Base-by-base conservation (phyloP, 2,113 vertebrate species). In the Stegastes partitus region DNA sequence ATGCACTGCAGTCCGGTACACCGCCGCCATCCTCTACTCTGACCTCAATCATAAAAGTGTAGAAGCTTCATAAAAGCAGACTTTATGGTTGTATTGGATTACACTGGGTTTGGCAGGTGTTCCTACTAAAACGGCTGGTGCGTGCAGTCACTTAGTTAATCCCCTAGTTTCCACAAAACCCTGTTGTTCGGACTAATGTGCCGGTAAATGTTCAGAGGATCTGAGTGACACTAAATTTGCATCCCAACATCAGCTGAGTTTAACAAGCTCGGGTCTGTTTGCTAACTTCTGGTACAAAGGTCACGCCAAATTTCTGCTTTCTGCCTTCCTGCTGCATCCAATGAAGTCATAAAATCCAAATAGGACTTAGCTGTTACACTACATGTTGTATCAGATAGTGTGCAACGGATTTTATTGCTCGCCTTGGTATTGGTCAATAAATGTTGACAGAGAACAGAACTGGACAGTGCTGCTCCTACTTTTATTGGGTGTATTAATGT, bases 381-480 rank as follows among this genome's bases (percentile, higher is more conserved):
- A 21, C 5, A 4, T 45, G 9, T 7, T 0, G 1, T 26, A n/a
- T 22, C 2, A 56, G 2, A 55, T 65, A 16, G 26, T 26, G 7
- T n/a, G 19, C 26, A 28, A 63, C 3, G 3, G 47, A 39, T 45
- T 31, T 44, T 16, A 6, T 23, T 14, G 28, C 12, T 7, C 23
- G 14, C 39, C 8, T 21, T 72, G 14, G 49, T n/a, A 63, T 4
- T 44, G n/a, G 5, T 77, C 64, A 23, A 66, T 51, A 53, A 22
- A 23, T 67, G 4, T 44, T 74, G 31, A 34, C 28, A 34, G 7
- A 39, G 14, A 34, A 2, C 4, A 34, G 7, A 56, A 28, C 11
- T n/a, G 7, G 16, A 26, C 18, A 55, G 21, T 4, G 5, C 49
- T 51, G 45, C 44, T 11, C n/a, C 4, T 34, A 10, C 7, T n/a